Evolutionary conservation across 2,888 invertebrate genomes (phyloP).

Genomic region (Neelides folsomi): DNA sequence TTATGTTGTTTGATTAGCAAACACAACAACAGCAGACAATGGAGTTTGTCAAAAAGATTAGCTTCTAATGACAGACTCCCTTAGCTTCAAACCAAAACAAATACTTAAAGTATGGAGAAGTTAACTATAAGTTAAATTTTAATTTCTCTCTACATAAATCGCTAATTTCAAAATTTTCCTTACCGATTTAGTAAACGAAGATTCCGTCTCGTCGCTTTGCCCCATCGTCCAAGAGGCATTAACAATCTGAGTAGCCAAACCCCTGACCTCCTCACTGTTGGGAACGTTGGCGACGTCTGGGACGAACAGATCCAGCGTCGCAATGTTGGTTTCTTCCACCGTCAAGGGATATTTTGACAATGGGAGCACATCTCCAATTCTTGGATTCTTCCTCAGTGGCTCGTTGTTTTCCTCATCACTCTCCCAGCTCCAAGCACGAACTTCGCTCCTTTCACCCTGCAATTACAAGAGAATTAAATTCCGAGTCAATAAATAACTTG

Average conservation of each 20-base stretch:
- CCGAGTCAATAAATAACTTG: neutral
- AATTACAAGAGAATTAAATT: slow-evolving; percentile 2
- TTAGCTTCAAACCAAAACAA: neutral
- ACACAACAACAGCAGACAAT: too few species aligned
- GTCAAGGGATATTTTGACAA: slow-evolving; percentile 10
- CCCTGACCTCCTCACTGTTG: too few species aligned
- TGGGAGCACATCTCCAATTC: slow-evolving; percentile 9
- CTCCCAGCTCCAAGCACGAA: slow-evolving; percentile 21
- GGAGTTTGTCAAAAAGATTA: too few species aligned
- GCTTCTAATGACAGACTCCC: too few species aligned
- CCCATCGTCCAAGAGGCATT: slow-evolving; percentile 19
- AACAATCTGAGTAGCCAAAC: too few species aligned
- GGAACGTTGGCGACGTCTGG: too few species aligned
- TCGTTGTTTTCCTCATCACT: slow-evolving; percentile 30
- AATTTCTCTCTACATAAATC: neutral
- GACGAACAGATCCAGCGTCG: neutral
- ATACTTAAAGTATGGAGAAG: neutral
- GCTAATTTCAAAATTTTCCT: neutral
- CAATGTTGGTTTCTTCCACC: neutral
- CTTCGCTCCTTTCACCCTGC: slow-evolving; percentile 22
- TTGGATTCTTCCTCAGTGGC: slow-evolving; percentile 26
- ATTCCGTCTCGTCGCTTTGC: slow-evolving; percentile 32
- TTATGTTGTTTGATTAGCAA: too few species aligned
- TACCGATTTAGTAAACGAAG: slow-evolving; percentile 29
- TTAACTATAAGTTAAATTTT: neutral